Percentiles rank a stretch among this genome's conserved stretches.
phyloP scores from a whole-genome alignment of 2,888 invertebrate genomes.

The Tetragnatha montana region DNA sequence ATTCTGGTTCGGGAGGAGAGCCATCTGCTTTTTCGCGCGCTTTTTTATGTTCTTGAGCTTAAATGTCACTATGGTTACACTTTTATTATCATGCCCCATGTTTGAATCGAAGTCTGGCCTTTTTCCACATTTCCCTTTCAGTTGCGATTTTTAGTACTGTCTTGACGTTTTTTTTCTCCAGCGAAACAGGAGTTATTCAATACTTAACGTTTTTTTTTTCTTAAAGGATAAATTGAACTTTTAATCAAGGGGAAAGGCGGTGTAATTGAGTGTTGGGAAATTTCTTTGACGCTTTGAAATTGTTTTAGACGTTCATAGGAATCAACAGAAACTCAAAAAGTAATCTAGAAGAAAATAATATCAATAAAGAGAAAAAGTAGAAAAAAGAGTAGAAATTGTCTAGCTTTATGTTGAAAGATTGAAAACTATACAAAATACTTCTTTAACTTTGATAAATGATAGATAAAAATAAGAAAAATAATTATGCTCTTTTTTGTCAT shows the following conservation, averaged over 20 bases:
- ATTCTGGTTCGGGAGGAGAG: constrained; percentile 22
- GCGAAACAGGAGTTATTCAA: constrained; percentile 5
- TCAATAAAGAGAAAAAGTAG: too few relatives aligned
- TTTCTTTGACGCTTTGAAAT: not conserved
- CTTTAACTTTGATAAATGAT: too few relatives aligned
- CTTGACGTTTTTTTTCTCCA: not conserved
- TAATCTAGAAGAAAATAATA: too few relatives aligned
- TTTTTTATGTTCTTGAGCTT: constrained; percentile 27
- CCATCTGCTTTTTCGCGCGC: constrained; percentile 33
- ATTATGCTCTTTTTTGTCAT: too few relatives aligned
- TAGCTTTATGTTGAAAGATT: too few relatives aligned
- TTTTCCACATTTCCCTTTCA: not conserved
- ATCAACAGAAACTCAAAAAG: too few relatives aligned
- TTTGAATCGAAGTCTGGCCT: constrained; percentile 3
- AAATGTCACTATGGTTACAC: constrained; percentile 33
- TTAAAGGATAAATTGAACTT: not conserved
- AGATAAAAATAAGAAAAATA: too few relatives aligned
- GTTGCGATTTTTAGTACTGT: not conserved
- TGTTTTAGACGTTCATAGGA: not conserved
- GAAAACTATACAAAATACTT: too few relatives aligned
- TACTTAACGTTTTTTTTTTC: not conserved
- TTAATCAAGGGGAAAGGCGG: not conserved
- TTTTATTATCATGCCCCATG: constrained; percentile 1
- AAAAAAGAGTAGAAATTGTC: too few relatives aligned
- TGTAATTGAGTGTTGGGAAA: not conserved